phyloP scores from a whole-genome alignment of 1,140 invertebrate species.

The Drosophila sp. region DNA sequence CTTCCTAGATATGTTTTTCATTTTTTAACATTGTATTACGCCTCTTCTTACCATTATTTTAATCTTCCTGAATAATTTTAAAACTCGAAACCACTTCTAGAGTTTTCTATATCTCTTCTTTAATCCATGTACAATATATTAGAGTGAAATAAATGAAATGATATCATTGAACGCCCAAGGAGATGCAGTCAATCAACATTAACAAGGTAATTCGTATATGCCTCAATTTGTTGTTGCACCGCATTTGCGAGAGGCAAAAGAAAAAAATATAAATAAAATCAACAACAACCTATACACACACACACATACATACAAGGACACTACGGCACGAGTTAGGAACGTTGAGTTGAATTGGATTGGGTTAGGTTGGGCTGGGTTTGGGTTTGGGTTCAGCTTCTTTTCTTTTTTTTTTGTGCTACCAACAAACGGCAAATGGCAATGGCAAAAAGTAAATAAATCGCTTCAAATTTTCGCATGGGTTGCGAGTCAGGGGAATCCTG shows the following conservation, averaged over 20 bases:
- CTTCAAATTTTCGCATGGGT: constrained; percentile 80
- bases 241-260: constrained; percentile 45
- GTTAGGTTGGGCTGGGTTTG: background rate
- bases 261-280: constrained; percentile 14
- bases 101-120: no score
- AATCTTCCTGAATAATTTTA: no score
- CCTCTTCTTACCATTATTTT: no score
- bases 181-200: constrained; percentile 49
- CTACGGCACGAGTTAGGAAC: constrained; percentile 12
- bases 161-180: constrained; percentile 35
- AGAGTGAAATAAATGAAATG: background rate
- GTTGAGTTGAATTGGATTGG: constrained; percentile 9
- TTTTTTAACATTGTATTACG: no score
- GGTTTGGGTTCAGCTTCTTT: background rate
- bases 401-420: constrained; percentile 10
- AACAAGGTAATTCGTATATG: constrained; percentile 67
- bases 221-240: constrained; percentile 73
- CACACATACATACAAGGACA: constrained; percentile 6
- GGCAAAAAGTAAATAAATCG: constrained; percentile 80
- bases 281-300: constrained; percentile 8
- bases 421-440: constrained; percentile 68
- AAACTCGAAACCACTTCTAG: no score
- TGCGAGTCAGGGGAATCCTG: constrained; percentile 52
- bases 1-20: no score
- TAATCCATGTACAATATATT: no score